Evolutionary conservation across 2,113 vertebrate species (phyloP).

Genomic region (Eudyptes chrysolophus): DNA sequence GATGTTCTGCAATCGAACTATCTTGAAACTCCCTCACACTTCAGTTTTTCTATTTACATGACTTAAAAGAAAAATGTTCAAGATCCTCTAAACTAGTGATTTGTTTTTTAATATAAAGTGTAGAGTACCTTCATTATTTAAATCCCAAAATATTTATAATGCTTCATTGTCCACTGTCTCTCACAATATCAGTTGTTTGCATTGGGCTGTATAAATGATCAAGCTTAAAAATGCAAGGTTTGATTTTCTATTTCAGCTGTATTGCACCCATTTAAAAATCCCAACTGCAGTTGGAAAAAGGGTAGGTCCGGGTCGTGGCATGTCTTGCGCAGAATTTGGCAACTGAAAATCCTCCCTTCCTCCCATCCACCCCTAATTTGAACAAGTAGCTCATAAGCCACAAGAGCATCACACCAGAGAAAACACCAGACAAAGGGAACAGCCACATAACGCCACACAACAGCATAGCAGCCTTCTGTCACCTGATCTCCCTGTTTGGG

Average conservation of each 20-base stretch:
- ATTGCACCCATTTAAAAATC: background rate
- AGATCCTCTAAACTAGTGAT: background rate
- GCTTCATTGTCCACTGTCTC: background rate
- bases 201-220: background rate
- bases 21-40: background rate
- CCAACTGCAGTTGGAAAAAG: background rate
- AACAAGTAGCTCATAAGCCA: background rate
- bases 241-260: background rate
- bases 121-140: background rate
- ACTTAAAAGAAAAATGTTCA: background rate
- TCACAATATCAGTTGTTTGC: background rate
- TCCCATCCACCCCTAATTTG: background rate
- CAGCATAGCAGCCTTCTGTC: background rate
- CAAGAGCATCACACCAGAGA: background rate
- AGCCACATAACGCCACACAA: background rate
- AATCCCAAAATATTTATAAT: background rate
- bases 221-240: background rate
- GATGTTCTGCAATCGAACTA: background rate
- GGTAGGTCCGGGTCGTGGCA: background rate
- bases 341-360: background rate
- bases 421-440: background rate
- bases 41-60: background rate
- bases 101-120: background rate
- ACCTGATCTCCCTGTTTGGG: background rate
- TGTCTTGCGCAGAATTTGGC: background rate